Conservation (phyloP, 2,113 vertebrate genomes). For the Eubucco bourcierii region DNA sequence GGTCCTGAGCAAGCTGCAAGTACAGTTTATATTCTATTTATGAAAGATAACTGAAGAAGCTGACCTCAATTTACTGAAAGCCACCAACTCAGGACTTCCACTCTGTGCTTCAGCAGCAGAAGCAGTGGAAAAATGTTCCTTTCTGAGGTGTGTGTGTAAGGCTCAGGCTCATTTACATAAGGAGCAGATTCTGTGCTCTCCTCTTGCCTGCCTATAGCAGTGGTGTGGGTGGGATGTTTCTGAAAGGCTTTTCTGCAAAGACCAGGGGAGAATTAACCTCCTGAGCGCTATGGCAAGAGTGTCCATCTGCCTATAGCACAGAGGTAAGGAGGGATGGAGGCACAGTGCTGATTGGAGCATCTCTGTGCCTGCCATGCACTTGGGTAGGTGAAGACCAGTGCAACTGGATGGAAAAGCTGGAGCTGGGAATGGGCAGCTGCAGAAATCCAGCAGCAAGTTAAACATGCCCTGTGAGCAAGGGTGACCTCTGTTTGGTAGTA, state of each 20-base stretch:
- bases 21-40: background rate
- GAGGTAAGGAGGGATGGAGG: background rate
- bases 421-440: background rate
- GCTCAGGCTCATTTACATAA: background rate
- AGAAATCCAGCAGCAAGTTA: background rate
- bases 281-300: accelerated
- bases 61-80: background rate
- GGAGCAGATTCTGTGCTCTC: background rate
- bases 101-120: accelerated
- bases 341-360: accelerated
- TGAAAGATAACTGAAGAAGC: background rate
- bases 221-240: background rate
- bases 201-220: accelerated
- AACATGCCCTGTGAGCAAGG: accelerated
- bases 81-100: background rate
- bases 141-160: background rate
- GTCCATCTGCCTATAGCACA: background rate
- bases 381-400: background rate
- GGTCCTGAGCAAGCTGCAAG: too few relatives aligned
- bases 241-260: background rate
- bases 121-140: background rate
- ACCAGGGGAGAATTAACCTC: background rate
- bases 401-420: background rate
- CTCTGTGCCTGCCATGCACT: accelerated
- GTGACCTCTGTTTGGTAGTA: background rate